Evolutionary conservation across 2,888 invertebrate genomes (phyloP).

Genomic region (Tetragnatha montana): DNA sequence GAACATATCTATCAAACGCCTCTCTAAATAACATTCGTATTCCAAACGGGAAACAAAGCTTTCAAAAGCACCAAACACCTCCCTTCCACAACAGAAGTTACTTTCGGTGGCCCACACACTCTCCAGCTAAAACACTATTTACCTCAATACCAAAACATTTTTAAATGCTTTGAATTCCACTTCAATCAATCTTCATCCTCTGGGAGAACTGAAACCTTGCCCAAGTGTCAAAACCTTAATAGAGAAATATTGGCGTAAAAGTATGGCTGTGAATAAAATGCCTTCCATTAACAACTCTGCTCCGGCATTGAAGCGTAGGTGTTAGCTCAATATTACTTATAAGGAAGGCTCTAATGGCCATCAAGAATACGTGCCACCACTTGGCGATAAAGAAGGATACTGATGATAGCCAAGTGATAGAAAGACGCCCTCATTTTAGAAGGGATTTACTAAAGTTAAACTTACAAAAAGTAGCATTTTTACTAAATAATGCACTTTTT

Average conservation of each 20-base stretch:
- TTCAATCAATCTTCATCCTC: background rate
- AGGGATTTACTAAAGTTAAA: too few species aligned
- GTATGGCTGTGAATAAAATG: conserved; percentile 30
- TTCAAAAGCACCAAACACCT: too few species aligned
- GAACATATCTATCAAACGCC: too few species aligned
- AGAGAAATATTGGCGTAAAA: conserved; percentile 46
- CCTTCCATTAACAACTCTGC: conserved; percentile 12
- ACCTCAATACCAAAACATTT: background rate
- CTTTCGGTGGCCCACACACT: background rate
- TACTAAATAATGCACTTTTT: too few species aligned
- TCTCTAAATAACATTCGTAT: too few species aligned
- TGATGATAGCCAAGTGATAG: too few species aligned
- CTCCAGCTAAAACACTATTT: background rate
- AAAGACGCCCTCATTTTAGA: too few species aligned
- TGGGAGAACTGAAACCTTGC: background rate
- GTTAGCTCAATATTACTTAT: conserved; percentile 15
- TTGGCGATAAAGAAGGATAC: too few species aligned
- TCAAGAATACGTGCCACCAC: too few species aligned
- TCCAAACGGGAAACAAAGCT: too few species aligned
- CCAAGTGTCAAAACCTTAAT: background rate
- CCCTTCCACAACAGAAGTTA: background rate
- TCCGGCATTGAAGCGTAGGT: conserved; percentile 12
- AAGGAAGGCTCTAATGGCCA: background rate
- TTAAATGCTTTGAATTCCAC: background rate
- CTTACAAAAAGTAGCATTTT: too few species aligned